Evolutionary conservation across 37 sponge, comb jelly and placozoan species (phyloP), one percentile per base, ranked within the genome.

Genomic region (Chondrilla cf. caribensis): DNA sequence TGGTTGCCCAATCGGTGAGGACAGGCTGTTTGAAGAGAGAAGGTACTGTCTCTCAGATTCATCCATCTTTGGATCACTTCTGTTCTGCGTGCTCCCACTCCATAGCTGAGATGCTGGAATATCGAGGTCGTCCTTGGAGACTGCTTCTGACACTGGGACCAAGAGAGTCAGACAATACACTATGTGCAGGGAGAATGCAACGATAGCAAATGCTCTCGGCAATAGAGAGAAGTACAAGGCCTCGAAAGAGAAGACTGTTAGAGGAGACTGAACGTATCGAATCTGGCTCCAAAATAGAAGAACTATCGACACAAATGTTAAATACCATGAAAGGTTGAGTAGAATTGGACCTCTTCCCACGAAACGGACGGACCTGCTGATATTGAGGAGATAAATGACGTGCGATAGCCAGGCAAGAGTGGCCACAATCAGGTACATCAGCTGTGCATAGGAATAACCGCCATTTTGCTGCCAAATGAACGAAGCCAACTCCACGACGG

Each of bases 341-440:
- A 60, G 54, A 21, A 86, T 43, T 15, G 93, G 90, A 4, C 93
- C 93, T 42, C 82, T 47, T 19, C 89, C 93, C n/a, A 31, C 51
- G 70, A 85, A 80, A 1, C 19, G 59, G 24, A 82, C 59, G 18
- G 93, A 88, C n/a, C 58, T 60, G 58, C 83, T 62, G 29, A 88
- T 21, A 32, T 72, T 58, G 22, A 75, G 62, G 31, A 86, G 18
- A 15, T 55, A 77, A 14, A 80, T 24, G 0, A 54, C 19, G 44
- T 92, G 89, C 1, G 64, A 32, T 0, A 40, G 5, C 93, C 93
- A 92, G 0, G 81, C 39, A 1, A 92, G 8, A 7, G 64, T 33
- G 19, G 19, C 31, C 22, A 81, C 70, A 4, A 35, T 28, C 51
- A 78, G 78, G 3, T 86, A 58, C 2, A 86, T 22, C 0, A 88